These are phyloP conservation scores for Metellina segmentata DNA, from an alignment of 2,888 invertebrate species.

Conservation along the genomic window DNA sequence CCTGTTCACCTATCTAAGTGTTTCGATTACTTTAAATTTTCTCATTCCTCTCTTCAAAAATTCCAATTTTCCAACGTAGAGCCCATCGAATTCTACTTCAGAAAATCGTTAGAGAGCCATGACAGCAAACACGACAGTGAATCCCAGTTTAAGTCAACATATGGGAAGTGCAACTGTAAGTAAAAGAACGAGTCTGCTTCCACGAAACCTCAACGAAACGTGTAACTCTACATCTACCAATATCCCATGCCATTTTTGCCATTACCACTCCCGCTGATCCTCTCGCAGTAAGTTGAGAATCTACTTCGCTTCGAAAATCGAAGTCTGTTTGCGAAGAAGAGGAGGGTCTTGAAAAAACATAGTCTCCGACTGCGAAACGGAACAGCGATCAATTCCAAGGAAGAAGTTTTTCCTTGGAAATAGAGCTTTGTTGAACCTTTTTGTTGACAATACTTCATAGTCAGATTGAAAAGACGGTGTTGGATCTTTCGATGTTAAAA, in stretches of 20 bases:
- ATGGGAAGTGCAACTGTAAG: constrained; percentile 6
- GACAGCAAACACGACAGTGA: background rate
- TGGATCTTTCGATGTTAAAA: constrained; percentile 35
- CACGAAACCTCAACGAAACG: background rate
- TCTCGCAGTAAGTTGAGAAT: constrained; percentile 49
- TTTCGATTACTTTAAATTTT: too few species aligned
- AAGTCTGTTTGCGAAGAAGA: constrained; percentile 65
- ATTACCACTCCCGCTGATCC: constrained; percentile 17
- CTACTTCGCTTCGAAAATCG: constrained; percentile 60
- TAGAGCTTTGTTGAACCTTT: constrained; percentile 63
- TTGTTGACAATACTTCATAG: constrained; percentile 73
- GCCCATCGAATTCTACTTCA: too few species aligned
- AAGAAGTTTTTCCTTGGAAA: constrained; percentile 56
- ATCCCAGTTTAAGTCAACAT: background rate
- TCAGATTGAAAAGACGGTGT: constrained; percentile 70
- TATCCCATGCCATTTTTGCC: constrained; percentile 29
- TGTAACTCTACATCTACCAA: constrained; percentile 11
- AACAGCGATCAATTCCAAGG: constrained; percentile 66
- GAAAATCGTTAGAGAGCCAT: too few species aligned
- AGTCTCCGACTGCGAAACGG: constrained; percentile 50
- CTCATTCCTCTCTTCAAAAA: too few species aligned
- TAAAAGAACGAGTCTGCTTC: background rate
- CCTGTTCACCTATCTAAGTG: too few species aligned
- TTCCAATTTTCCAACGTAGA: too few species aligned
- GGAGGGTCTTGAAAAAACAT: constrained; percentile 53